These are phyloP conservation scores for Molossus alvarezi DNA, from an alignment of 2,797 vertebrate species.

Conservation along the genomic window DNA sequence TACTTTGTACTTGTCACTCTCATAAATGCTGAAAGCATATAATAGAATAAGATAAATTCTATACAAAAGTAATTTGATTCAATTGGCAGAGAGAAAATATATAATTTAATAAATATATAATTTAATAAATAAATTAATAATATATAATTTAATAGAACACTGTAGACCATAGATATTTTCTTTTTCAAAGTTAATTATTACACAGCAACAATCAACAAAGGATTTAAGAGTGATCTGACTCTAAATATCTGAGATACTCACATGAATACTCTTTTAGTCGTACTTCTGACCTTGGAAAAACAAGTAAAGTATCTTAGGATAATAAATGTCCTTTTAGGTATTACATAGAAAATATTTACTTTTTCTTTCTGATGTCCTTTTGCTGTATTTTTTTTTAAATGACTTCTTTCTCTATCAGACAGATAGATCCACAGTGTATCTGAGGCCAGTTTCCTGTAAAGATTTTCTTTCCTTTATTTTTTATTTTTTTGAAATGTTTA, in stretches of 20 bases:
- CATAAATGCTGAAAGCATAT: background rate
- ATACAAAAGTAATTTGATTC: background rate
- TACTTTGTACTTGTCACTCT: background rate
- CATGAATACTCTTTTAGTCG: background rate
- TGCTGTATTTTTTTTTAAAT: constrained; percentile 57
- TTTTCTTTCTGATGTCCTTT: constrained; percentile 64
- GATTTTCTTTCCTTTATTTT: constrained; percentile 12
- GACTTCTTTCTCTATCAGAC: constrained; percentile 62
- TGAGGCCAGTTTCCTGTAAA: constrained; percentile 49
- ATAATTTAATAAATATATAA: background rate
- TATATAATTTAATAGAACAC: background rate
- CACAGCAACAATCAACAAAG: background rate
- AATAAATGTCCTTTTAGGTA: constrained; percentile 76
- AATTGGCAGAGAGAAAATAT: background rate
- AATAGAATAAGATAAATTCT: background rate
- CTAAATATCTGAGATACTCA: background rate
- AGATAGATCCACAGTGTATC: constrained; percentile 42
- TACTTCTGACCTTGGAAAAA: constrained; percentile 62
- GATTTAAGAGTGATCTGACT: background rate
- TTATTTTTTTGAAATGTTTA: constrained; percentile 71
- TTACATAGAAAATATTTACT: constrained; percentile 75
- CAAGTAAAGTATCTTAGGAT: constrained; percentile 41
- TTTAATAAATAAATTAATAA: background rate
- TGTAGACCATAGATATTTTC: background rate
- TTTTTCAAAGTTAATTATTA: constrained; percentile 49